Base-by-base conservation (phyloP, 1,140 invertebrate genomes). In the Phymastichus coffea region DNA sequence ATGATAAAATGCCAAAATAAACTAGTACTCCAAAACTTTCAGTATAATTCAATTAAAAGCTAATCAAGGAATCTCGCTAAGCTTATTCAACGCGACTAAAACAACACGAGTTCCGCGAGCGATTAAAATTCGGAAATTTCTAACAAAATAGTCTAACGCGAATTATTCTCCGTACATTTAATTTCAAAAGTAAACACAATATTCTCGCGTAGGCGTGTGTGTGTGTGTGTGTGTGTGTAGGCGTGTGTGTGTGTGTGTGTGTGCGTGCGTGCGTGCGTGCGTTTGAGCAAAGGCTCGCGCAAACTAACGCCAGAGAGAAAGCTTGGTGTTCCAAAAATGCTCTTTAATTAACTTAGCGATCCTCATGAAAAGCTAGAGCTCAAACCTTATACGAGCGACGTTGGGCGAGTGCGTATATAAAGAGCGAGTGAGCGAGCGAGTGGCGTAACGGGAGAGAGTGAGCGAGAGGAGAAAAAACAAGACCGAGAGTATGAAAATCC, bases 321-420 rank as follows among this genome's bases (percentile, higher is more conserved):
- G 6, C 6, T 3, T 4, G 7, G 10, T 25, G 26, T 41, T 26
- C 37, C 53, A 56, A 46, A 44, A 46, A 46, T 46, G 30, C 30
- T 56, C 41, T 56, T 56, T 56, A 56, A 56, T 56, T 46, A 56
- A 56, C 41, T 56, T 46, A 37, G 53, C 53, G 41, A 46, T 56
- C 28, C 47, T 56, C 38, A 41, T 53, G 37, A 30, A n/a, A n/a
- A 53, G 51, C 20, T 30, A 30, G 41, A 53, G 15, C 37, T 41
- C 38, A 20, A 53, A 28, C 40, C 40, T n/a, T n/a, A 23, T 33
- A 43, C 19, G 28, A 4, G 2, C 19, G 33, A 15, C 17, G 17
- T n/a, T n/a, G n/a, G n/a, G n/a, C n/a, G n/a, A n/a, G n/a, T n/a
- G n/a, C n/a, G n/a, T n/a, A 20, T 33, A 33, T 19, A 48, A 33